Conservation (phyloP, 2,888 invertebrate genomes). For the Apotomis betuletana region DNA sequence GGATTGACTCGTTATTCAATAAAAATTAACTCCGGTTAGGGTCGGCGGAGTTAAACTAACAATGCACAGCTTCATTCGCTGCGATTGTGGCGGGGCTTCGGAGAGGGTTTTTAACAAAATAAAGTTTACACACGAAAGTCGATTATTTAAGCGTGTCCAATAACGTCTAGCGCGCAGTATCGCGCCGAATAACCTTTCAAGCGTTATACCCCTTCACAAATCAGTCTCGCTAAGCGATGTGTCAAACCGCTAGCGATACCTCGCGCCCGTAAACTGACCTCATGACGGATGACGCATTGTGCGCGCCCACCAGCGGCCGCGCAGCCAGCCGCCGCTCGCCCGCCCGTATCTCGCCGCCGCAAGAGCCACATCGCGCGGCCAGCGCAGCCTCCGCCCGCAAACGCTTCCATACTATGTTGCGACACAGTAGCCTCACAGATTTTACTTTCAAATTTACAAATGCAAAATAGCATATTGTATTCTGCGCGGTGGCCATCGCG, state of each 20-base stretch:
- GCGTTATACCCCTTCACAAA: conserved; percentile 70
- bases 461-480: conserved; percentile 79
- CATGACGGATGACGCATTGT: conserved; percentile 79
- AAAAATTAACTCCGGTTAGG: conserved; percentile 30
- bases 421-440: conserved; percentile 73
- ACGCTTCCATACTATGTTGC: conserved; percentile 68
- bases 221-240: conserved; percentile 74
- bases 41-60: conserved; percentile 13
- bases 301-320: conserved; percentile 50
- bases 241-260: conserved; percentile 76
- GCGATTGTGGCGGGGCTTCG: not conserved
- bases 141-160: conserved; percentile 40
- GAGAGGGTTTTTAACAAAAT: not conserved
- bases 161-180: conserved; percentile 47
- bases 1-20: conserved; percentile 30
- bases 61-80: conserved; percentile 14
- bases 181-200: conserved; percentile 50
- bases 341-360: conserved; percentile 42
- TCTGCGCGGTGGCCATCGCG: conserved; percentile 60
- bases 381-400: conserved; percentile 28
- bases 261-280: conserved; percentile 70
- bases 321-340: not conserved
- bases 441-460: conserved; percentile 77
- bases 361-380: conserved; percentile 48
- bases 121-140: conserved; percentile 17